Base-by-base conservation (phyloP, 2,797 vertebrate genomes). In the Enteromius unitaeniatus region DNA sequence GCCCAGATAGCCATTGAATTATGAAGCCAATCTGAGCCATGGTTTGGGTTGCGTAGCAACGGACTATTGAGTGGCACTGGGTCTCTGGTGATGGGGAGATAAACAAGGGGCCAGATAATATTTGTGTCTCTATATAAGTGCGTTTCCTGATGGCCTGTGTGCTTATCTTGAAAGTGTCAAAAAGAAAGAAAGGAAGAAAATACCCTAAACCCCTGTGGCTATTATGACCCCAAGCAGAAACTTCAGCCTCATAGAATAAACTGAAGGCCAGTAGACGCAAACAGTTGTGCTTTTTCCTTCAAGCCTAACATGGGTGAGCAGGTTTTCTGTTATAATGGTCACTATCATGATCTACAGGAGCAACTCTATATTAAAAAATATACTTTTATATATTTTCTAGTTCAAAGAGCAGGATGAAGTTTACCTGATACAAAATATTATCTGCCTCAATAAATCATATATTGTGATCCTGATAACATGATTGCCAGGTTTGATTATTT, bases 31-130 rank as follows among this genome's bases (percentile, higher is more conserved):
- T 96, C 93, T 95, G 92, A 93, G 93, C 90, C 94, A 88, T 90
- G 88, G 90, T 90, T 88, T 89, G 89, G 2, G 96, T 97, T 96
- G 95, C 97, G 93, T 96, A 94, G 97, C 96, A 97, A 97, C 96
- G 81, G 42, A 88, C 91, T 92, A 93, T 94, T 92, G 93, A 95
- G 94, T 91, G 91, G 94, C 94, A 92, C 89, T 84, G 92, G 92
- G 93, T 94, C 93, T 91, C 92, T 91, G 93, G 94, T 95, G 96
- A 96, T 95, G 92, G 94, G 93, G 92, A 96, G 95, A 97, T 97
- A 94, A 95, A 94, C 93, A 90, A 87, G 90, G 60, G 93, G 92
- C 89, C 90, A 92, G 95, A 97, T 96, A 96, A 96, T 95, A 94
- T 90, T 93, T 92, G 93, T 92, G 93, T 92, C 7, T 79, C 17